Base-by-base conservation (phyloP, 2,113 vertebrate species). In the Atherinomorus stipes region DNA sequence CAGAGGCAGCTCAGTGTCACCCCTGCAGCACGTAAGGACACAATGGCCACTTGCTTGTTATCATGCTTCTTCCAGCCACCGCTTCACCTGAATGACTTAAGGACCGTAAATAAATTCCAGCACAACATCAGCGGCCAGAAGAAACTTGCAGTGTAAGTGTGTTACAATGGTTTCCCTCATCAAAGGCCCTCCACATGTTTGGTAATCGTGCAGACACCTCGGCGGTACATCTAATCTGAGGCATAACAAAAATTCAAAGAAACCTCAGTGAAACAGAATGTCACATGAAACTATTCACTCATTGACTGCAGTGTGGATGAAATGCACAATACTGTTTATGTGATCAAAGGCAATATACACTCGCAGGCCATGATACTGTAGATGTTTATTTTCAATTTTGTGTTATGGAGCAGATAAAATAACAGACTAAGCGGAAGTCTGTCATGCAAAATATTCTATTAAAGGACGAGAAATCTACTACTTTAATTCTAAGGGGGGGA, bases 1-100 rank as follows among this genome's bases (percentile, higher is more conserved):
- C 31, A 22, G 64, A 76, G 78, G 74, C 61, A 74, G 60, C 73
- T 89, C 79, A 80, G 70, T 85, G 89, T 88, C 88, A 80, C 79
- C 89, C 75, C 76, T 71, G 65, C 64, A 54, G 23, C 13, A 65
- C 57, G 66, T 64, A 56, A 16, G 71, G 79, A 85, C 89, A 87
- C 85, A 68, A 69, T 64, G 66, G 71, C 52, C 80, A 26, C 82
- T 71, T 9, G 31, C 57, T 78, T 4, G 40, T 85, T 90, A 89
- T 89, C 82, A 7, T 15, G 49, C 45, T 2, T 21, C 78, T 83
- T 62, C 59, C 83, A 84, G 81, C 58, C 5, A 8, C 54, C 34
- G 57, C 52, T 85, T 86, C 67, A 66, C 73, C 70, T 71, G 45
- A 74, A 73, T 64, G 49, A 81, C 78, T 75, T 64, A 18, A 69